Conservation (phyloP, 2,797 vertebrate genomes). For the Anguilla obscura region DNA sequence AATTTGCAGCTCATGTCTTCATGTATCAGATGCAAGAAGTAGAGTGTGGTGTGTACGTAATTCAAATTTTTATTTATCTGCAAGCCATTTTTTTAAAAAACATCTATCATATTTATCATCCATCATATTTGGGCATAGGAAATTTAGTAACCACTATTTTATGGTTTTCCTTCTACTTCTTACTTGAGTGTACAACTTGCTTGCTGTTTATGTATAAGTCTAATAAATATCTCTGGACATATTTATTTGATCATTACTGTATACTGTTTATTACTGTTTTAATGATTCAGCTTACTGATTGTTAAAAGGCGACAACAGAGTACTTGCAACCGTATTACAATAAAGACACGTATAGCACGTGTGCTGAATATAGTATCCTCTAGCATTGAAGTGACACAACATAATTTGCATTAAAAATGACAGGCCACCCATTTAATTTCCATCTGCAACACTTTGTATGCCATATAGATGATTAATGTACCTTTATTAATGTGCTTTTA, state of each 20-base stretch:
- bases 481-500: not conserved
- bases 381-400: not conserved
- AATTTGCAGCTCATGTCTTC: slow-evolving; percentile 84
- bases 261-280: not conserved
- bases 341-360: not conserved
- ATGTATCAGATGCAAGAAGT: not conserved
- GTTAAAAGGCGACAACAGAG: not conserved
- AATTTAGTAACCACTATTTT: not conserved
- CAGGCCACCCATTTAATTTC: not conserved
- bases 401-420: not conserved
- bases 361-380: not conserved
- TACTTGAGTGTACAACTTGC: not conserved
- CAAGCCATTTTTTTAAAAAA: not conserved
- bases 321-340: not conserved
- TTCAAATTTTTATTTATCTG: not conserved
- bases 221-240: not conserved
- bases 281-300: not conserved
- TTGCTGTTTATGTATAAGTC: not conserved
- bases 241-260: no score
- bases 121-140: not conserved
- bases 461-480: no score
- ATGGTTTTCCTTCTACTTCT: not conserved
- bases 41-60: not conserved
- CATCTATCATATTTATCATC: no score
- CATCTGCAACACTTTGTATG: not conserved